Conservation (phyloP, 1,140 invertebrate genomes). For the Anadara kagoshimensis region DNA sequence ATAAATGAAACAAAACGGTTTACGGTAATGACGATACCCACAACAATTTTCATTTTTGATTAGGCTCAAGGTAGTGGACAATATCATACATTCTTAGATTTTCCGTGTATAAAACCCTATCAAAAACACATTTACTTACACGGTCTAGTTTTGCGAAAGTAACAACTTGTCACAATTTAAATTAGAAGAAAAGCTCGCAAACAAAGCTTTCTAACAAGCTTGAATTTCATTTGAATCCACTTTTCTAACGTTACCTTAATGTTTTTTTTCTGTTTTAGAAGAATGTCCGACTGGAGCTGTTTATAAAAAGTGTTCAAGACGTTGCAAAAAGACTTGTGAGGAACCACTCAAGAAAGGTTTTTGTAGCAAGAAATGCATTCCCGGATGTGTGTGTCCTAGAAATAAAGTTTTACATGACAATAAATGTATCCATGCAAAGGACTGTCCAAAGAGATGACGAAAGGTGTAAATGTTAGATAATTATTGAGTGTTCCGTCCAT, state of each 20-base stretch:
- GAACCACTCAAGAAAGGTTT: constrained; percentile 53
- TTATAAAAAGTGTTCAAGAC: constrained; percentile 61
- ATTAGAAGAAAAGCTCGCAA: background rate
- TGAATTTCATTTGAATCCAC: constrained; percentile 2
- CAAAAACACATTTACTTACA: background rate
- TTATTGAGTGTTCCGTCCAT: no score
- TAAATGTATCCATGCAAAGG: constrained; percentile 63
- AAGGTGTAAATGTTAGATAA: no score
- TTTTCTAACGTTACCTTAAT: background rate
- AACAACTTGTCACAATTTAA: background rate
- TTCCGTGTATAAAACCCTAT: background rate
- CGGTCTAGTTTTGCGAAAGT: no score
- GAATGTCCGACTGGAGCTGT: constrained; percentile 64
- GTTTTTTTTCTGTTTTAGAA: constrained; percentile 38
- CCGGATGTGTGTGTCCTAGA: constrained; percentile 67
- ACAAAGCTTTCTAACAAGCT: background rate
- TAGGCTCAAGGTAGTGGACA: no score
- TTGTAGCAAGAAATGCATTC: constrained; percentile 62
- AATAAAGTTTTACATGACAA: constrained; percentile 67
- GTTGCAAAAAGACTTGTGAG: constrained; percentile 67
- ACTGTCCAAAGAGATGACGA: constrained; percentile 58
- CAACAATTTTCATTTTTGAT: no score
- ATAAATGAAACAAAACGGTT: no score
- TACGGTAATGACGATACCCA: no score
- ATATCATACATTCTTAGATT: no score